Evolutionary conservation across 2,797 vertebrate genomes (phyloP), one percentile per base, ranked within the genome.

Genomic region (Lates japonicus): DNA sequence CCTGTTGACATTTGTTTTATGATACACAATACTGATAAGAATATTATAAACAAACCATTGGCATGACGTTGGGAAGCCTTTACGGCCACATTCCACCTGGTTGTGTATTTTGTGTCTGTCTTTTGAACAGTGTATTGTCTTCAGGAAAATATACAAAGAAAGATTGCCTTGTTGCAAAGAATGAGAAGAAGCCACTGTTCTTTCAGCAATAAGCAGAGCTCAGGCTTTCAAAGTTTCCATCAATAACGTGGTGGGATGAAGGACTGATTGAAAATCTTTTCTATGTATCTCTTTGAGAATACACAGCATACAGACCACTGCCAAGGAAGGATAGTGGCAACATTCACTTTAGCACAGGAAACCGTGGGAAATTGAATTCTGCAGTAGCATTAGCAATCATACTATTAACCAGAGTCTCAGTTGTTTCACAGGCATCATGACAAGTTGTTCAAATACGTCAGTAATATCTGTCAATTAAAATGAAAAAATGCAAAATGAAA

Each of bases 391-490:
- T 31, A 49, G n/a, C 5, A 41, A 35, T 49, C 35, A 46, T 12
- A 35, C 20, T 19, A 22, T 52, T 66, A 63, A 42, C 55, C 31
- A 31, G 13, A 19, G 35, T 22, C 33, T 54, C 14, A 25, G 42
- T 37, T 25, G 37, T 66, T 67, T 63, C 31, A 68, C 44, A 46
- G 29, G 19, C 35, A 9, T 52, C 11, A 17, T 5, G 22, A 14
- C 4, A 70, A n/a, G 3, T 61, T 35, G 22, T 60, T 69, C 4
- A 16, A 52, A 71, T 49, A 72, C 57, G 61, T 66, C 44, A 60
- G 20, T 11, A 12, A 48, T n/a, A 37, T 52, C 9, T 64, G 58
- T 31, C 10, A 19, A n/a, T 35, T 29, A 16, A 57, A 46, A 44
- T 60, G n/a, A 44, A 60, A 59, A 62, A 39, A 29, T 60, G 13